Conservation (phyloP, 2,888 invertebrate genomes). For the Macrosiphum euphorbiae region DNA sequence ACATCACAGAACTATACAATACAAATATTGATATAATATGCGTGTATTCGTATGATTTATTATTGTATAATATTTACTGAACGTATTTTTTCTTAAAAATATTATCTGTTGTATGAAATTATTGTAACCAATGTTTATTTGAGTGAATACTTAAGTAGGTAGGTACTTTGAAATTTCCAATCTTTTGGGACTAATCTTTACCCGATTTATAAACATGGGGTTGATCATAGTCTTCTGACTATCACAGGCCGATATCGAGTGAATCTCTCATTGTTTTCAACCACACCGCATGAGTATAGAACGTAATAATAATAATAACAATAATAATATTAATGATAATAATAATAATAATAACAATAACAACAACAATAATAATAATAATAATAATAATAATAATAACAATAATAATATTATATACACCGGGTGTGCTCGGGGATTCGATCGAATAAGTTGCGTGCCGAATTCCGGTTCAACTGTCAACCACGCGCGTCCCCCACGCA, state of each 20-base stretch:
- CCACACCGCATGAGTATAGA: not conserved
- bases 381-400: not conserved
- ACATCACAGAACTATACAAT: too few relatives aligned
- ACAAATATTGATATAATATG: not conserved
- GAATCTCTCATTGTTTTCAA: not conserved
- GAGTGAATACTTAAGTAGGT: not conserved
- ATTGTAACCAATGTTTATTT: not conserved
- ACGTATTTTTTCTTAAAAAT: not conserved
- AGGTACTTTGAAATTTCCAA: not conserved
- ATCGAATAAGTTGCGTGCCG: conserved; percentile 18
- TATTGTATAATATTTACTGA: not conserved
- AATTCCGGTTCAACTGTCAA: conserved; percentile 43
- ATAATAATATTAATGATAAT: not conserved
- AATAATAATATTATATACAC: not conserved
- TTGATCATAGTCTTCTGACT: not conserved
- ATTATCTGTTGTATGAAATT: not conserved
- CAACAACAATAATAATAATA: not conserved
- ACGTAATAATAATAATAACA: not conserved
- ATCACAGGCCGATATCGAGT: not conserved
- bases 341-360: not conserved
- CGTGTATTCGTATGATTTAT: not conserved
- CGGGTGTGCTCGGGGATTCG: not conserved
- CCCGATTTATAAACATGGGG: not conserved
- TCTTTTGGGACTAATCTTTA: not conserved
- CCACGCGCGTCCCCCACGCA: not conserved